A percentile compares a stretch with the other conserved stretches of the same genome.
Conservation (phyloP, 2,888 invertebrate species). For the Onthophagus sagittarius region DNA sequence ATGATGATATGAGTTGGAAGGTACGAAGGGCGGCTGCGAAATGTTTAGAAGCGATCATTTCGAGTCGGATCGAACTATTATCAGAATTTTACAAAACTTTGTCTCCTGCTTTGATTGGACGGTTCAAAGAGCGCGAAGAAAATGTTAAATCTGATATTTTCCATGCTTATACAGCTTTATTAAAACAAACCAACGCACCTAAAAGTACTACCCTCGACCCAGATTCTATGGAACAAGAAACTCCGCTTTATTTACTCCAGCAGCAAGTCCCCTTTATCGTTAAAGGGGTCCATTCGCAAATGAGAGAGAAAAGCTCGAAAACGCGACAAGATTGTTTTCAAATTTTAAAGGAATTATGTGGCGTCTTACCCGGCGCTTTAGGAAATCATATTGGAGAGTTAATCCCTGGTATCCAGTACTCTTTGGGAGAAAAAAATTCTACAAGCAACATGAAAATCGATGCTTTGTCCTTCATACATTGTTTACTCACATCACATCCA, state of each 20-base stretch:
- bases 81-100: constrained; percentile 84
- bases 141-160: constrained; percentile 98
- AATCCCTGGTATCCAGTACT: constrained; percentile 86
- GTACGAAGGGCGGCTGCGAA: constrained; percentile 95
- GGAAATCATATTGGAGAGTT: constrained; percentile 78
- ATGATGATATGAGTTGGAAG: constrained; percentile 99
- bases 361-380: constrained; percentile 85
- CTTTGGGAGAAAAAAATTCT: constrained; percentile 86
- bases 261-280: constrained; percentile 74
- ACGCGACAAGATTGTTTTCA: constrained; percentile 89
- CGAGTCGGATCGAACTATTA: constrained; percentile 87
- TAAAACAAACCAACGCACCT: constrained; percentile 83
- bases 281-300: constrained; percentile 81
- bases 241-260: constrained; percentile 59
- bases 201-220: constrained; percentile 62
- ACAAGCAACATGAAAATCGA: constrained; percentile 98
- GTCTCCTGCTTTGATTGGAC: constrained; percentile 84
- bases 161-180: constrained; percentile 89
- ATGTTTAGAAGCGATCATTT: constrained; percentile 92
- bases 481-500: constrained; percentile 74
- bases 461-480: constrained; percentile 87
- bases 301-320: constrained; percentile 83
- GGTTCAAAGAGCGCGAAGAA: constrained; percentile 98
- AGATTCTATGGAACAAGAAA: constrained; percentile 68
- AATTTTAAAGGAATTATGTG: constrained; percentile 83